Evolutionary conservation across 2,888 invertebrate species (phyloP).

Genomic region (Mellilla xanthometata): DNA sequence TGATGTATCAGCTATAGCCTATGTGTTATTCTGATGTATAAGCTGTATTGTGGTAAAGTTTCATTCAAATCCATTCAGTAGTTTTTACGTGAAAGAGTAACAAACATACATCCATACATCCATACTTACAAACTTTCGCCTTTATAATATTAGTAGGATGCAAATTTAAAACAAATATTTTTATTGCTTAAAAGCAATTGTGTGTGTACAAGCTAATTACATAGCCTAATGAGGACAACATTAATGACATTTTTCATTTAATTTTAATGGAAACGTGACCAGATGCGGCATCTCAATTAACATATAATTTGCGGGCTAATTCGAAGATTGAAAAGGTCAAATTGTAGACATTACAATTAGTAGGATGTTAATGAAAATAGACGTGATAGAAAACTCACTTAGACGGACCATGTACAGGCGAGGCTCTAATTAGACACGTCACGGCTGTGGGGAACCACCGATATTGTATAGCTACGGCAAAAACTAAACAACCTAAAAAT

Average conservation of each 20-base stretch:
- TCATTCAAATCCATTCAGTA: no score
- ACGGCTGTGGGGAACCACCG: conserved; percentile 34
- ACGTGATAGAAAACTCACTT: conserved; percentile 45
- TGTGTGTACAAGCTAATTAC: no score
- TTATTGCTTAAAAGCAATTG: no score
- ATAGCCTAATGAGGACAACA: neutral
- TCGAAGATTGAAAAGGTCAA: conserved; percentile 38
- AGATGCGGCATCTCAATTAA: conserved; percentile 21
- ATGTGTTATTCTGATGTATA: no score
- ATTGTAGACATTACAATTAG: conserved; percentile 37
- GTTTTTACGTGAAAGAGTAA: no score
- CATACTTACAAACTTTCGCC: no score
- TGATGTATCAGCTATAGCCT: no score
- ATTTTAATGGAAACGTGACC: conserved; percentile 3
- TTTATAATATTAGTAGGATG: no score
- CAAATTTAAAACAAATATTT: no score
- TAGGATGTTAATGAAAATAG: conserved; percentile 49
- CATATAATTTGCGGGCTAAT: conserved; percentile 29
- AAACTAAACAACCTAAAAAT: conserved; percentile 27
- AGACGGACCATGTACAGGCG: conserved; percentile 41
- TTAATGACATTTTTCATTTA: conserved; percentile 7
- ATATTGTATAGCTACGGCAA: conserved; percentile 32
- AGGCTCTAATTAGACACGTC: conserved; percentile 59
- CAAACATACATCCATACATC: no score
- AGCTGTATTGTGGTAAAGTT: no score